Base-by-base conservation (phyloP, 2,113 vertebrate genomes). In the Pelecanus crispus region DNA sequence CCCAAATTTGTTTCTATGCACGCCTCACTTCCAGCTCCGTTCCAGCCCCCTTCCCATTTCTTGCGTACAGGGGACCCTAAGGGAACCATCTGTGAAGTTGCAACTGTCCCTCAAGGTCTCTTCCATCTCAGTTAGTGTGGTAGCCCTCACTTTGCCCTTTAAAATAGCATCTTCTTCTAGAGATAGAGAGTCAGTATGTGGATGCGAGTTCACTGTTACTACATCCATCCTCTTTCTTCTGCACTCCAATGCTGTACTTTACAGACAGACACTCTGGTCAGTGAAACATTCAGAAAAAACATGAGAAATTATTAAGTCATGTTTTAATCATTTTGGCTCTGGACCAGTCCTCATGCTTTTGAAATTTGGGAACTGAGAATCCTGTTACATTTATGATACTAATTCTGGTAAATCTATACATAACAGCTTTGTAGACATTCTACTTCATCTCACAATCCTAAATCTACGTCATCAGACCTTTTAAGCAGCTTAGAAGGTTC, bases 401-500 rank as follows among this genome's bases (percentile, higher is more conserved):
- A 77, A 80, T 78, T 90, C 55, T 3, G 3, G 40, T 45, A 78
- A 86, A 86, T 67, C 29, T 70, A 50, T 47, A 80, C 8, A 5
- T n/a, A 88, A 93, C 53, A 88, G 49, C 16, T 79, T 92, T 53
- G 56, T 31, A 84, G 61, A 65, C 6, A 17, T 72, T 73, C 40
- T 94, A 36, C 56, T 92, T 87, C 38, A 84, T 61, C 53, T 88
- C 80, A 89, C 61, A 89, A 68, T 61, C 49, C 28, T 79, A 79
- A 56, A 94, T 50, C 61, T 91, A 67, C 3, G 0, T 79, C 73
- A 92, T 42, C 56, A 79, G 70, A 81, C 7, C 53, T 92, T 95
- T 81, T 53, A 94, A 75, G 66, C 49, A 90, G 81, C n/a, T 82
- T 82, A 87, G 62, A 94, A 85, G 62, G 34, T 62, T 84, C 56